These are phyloP conservation scores for Phrynocephalus versicolor DNA, from an alignment of 2,113 vertebrate genomes.

Conservation along the genomic window DNA sequence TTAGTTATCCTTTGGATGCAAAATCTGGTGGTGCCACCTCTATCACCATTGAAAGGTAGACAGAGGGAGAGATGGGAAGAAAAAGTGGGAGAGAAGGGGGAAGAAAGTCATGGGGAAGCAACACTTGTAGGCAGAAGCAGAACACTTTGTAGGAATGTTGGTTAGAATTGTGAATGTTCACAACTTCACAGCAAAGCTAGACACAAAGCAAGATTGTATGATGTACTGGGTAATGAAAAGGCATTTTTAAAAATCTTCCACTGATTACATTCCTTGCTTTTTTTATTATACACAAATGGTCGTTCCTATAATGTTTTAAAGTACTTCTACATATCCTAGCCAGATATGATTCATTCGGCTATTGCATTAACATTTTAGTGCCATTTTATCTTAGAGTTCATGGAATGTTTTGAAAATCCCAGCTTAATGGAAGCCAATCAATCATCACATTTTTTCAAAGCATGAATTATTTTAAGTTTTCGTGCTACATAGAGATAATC, in stretches of 20 bases:
- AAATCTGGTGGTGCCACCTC: neutral
- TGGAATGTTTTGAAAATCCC: conserved; percentile 76
- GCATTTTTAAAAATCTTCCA: conserved; percentile 9
- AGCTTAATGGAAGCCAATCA: conserved; percentile 79
- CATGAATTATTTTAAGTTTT: conserved; percentile 76
- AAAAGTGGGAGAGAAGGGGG: too few relatives aligned
- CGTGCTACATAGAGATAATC: conserved; percentile 70
- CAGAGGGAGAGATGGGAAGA: too few relatives aligned
- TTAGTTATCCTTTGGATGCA: too few relatives aligned
- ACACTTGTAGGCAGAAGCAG: too few relatives aligned
- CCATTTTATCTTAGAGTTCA: conserved; percentile 76
- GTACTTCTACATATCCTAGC: conserved; percentile 69
- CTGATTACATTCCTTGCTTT: conserved; percentile 70
- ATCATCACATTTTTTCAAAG: conserved; percentile 81
- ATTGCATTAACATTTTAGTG: conserved; percentile 78
- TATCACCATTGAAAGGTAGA: too few relatives aligned
- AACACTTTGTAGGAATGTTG: neutral
- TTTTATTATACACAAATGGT: conserved; percentile 76
- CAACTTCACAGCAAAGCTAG: neutral
- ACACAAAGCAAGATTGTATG: neutral
- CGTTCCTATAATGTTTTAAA: conserved; percentile 75
- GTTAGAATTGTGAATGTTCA: neutral
- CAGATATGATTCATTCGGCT: conserved; percentile 74
- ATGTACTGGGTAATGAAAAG: neutral
- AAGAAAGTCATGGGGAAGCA: neutral